Evolutionary conservation across 2,113 vertebrate species (phyloP).

Genomic region (Bufo gargarizans): DNA sequence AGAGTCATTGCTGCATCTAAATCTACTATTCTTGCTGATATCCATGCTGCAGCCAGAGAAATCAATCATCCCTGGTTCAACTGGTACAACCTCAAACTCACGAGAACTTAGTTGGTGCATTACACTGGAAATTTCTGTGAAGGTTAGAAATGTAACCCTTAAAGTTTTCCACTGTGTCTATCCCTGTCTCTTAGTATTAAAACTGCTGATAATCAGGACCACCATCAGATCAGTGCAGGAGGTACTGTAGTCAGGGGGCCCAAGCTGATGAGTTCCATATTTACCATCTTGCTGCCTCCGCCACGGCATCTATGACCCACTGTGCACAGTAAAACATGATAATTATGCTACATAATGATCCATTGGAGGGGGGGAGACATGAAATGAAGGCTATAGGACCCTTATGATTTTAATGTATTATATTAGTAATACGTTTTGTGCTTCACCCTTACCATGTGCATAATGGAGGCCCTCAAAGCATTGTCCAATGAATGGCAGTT

Average conservation of each 20-base stretch:
- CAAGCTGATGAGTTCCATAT: not conserved
- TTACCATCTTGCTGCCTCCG: too few relatives aligned
- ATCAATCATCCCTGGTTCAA: conserved; percentile 53
- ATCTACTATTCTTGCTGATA: conserved; percentile 43
- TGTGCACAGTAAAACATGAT: too few relatives aligned
- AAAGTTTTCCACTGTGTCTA: too few relatives aligned
- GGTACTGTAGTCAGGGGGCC: not conserved
- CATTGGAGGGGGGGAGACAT: too few relatives aligned
- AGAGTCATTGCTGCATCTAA: conserved; percentile 30
- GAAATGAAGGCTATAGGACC: too few relatives aligned
- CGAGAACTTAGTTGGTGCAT: not conserved
- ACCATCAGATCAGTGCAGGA: not conserved
- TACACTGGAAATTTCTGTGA: conserved; percentile 8
- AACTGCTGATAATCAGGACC: not conserved
- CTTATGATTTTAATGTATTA: too few relatives aligned
- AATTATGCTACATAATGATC: too few relatives aligned
- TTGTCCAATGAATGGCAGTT: too few relatives aligned
- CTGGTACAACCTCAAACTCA: conserved; percentile 26
- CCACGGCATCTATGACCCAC: too few relatives aligned
- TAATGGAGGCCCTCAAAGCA: too few relatives aligned
- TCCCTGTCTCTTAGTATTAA: not conserved
- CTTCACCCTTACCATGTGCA: too few relatives aligned
- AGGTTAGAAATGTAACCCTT: not conserved
- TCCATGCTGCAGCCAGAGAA: conserved; percentile 23
- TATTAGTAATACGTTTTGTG: too few relatives aligned